Base-by-base conservation (phyloP, 1,140 invertebrate species). In the Megalonaias nervosa region DNA sequence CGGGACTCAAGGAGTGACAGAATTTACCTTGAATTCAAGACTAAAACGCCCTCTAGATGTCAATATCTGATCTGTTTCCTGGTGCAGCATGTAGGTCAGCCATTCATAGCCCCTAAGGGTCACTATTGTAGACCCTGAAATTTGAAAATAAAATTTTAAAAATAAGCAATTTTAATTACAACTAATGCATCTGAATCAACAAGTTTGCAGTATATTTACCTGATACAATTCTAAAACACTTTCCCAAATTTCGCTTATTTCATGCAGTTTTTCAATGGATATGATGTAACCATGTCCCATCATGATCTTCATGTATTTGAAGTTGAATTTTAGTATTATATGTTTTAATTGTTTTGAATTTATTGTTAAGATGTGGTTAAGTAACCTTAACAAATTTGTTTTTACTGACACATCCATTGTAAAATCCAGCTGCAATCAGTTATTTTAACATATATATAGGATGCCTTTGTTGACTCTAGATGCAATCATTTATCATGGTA, bases 81-180 rank as follows among this genome's bases (percentile, higher is more conserved):
- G 95, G 88, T 97, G 98, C 19, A 98, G 95, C 69, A 96, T 93
- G 89, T 97, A 98, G 1, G 96, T 97, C 1, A 98, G 94, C 91
- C 96, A 98, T 48, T 97, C 97, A 71, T 96, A 97, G 0, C 97
- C 97, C 79, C 95, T 93, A 16, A 98, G 90, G 0, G 97, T 98
- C 48, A 98, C 91, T 74, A 95, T 93, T 1, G 96, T 97, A 6
- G 96, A 95, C 91, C 95, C 96, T 97, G 88, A 68, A 83, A 55
- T 17, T 38, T 67, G 31, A 66, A 21, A 15, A 65, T 19, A 16
- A 23, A n/a, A 14, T 61, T 55, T 62, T 2, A 56, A 26, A 15
- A 21, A 55, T 23, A 70, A 11, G 55, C 11, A 60, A n/a, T 31
- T 23, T 12, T 21, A 19, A 31, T 69, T 21, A 58, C 12, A 60